Evolutionary conservation across 2,888 invertebrate species (phyloP).

Genomic region (Colostygia pectinataria): DNA sequence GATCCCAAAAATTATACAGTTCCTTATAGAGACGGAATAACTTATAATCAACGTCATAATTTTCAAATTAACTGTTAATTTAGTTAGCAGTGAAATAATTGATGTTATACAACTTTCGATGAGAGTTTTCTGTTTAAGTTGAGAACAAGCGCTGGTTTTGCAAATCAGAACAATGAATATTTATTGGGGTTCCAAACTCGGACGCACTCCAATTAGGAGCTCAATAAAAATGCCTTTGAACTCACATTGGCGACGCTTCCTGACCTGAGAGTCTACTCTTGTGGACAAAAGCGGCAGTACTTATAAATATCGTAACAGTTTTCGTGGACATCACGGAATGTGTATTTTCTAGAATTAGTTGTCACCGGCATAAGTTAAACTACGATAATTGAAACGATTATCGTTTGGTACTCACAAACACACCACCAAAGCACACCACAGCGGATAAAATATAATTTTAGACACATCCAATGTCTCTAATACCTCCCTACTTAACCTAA

Average conservation of each 20-base stretch:
- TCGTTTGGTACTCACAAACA: too few species aligned
- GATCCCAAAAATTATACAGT: neutral
- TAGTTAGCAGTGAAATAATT: slow-evolving; percentile 28
- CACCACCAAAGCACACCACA: too few species aligned
- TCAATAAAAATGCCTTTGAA: slow-evolving; percentile 42
- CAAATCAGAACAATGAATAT: slow-evolving; percentile 64
- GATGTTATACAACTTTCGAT: slow-evolving; percentile 28
- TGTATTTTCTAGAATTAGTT: too few species aligned
- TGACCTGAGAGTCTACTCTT: too few species aligned
- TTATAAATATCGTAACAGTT: too few species aligned
- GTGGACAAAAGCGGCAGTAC: too few species aligned
- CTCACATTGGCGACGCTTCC: slow-evolving; percentile 30
- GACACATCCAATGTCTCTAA: too few species aligned
- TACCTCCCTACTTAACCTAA: too few species aligned
- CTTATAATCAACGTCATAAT: slow-evolving; percentile 11
- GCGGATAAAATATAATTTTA: too few species aligned
- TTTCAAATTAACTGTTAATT: slow-evolving; percentile 20
- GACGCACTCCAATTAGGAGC: slow-evolving; percentile 47
- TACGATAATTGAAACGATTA: too few species aligned
- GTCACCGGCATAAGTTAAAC: too few species aligned
- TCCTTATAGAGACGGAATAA: slow-evolving; percentile 8
- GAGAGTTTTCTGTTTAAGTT: slow-evolving; percentile 42
- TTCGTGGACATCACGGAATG: too few species aligned
- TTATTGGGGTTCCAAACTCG: slow-evolving; percentile 43
- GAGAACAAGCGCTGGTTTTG: slow-evolving; percentile 46